Evolutionary conservation across 1,140 invertebrate genomes (phyloP).

Genomic region (Zophobas atratus): DNA sequence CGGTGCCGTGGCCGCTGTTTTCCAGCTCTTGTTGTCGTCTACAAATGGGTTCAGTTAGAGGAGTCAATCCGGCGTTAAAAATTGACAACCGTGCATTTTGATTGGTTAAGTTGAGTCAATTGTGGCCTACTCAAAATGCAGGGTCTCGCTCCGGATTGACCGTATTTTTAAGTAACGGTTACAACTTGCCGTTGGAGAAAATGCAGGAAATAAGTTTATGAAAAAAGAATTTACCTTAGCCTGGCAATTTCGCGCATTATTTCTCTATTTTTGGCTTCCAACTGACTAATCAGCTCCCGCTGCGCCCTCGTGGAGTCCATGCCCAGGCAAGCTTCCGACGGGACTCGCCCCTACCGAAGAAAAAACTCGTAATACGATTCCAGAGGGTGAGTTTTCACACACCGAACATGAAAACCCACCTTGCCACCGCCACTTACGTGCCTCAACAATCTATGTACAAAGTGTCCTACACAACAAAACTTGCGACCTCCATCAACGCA

Average conservation of each 20-base stretch:
- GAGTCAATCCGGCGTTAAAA: too few species aligned
- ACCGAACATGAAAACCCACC: conserved; percentile 7
- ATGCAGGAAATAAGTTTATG: conserved; percentile 46
- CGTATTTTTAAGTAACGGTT: too few species aligned
- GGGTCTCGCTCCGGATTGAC: too few species aligned
- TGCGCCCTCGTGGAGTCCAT: conserved; percentile 90
- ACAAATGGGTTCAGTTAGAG: conserved; percentile 34
- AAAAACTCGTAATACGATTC: neutral
- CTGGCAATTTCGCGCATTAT: conserved; percentile 97
- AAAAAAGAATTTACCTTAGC: conserved; percentile 75
- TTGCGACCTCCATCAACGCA: too few species aligned
- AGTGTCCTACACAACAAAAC: neutral
- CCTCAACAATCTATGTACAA: neutral
- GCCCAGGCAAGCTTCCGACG: conserved; percentile 82
- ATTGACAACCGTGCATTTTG: too few species aligned
- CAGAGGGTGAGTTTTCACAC: conserved; percentile 15
- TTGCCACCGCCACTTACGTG: neutral
- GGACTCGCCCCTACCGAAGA: conserved; percentile 77
- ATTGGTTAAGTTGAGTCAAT: too few species aligned
- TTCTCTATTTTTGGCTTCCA: conserved; percentile 97
- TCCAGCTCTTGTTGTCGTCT: conserved; percentile 89
- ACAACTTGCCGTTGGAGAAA: too few species aligned
- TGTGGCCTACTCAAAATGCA: too few species aligned
- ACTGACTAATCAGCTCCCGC: conserved; percentile 92
- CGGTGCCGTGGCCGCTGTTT: conserved; percentile 71